Percentiles rank a stretch among this genome's conserved stretches.
phyloP scores from a whole-genome alignment of 2,113 vertebrate species.

The Datnioides undecimradiatus region DNA sequence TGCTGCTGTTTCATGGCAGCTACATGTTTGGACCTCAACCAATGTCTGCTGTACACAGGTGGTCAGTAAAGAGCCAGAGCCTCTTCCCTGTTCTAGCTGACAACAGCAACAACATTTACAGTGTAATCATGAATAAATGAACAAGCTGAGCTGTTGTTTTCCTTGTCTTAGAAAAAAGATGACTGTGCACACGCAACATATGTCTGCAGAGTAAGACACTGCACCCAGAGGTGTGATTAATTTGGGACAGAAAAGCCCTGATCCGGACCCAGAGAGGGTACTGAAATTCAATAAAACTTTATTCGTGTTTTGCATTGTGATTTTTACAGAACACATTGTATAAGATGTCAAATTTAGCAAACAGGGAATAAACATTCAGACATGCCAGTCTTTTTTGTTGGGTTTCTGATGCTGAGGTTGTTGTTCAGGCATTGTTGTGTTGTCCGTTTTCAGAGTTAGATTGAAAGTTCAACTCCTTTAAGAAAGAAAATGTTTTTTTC shows the following conservation, averaged over 20 bases:
- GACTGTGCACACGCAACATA: not conserved
- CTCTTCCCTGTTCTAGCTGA: not conserved
- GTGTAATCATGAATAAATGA: not conserved
- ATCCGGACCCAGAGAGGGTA: not conserved
- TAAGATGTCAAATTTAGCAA: not conserved
- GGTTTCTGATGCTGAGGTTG: not conserved
- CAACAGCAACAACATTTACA: not conserved
- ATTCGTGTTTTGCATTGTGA: not conserved
- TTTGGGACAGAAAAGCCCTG: not conserved
- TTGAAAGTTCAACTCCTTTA: not conserved
- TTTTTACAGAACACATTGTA: not conserved
- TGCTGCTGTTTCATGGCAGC: not conserved
- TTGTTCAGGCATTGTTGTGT: not conserved
- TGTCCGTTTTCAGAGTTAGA: not conserved
- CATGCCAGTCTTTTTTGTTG: not conserved
- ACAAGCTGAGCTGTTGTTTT: too few relatives aligned
- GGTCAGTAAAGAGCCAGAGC: not conserved
- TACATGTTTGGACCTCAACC: too few relatives aligned
- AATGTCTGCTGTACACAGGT: not conserved
- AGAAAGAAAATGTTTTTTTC: not conserved
- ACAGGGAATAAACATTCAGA: too few relatives aligned
- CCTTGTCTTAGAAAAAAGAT: too few relatives aligned
- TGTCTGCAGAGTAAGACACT: too few relatives aligned
- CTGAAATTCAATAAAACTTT: not conserved
- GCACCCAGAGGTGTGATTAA: not conserved